These are phyloP conservation scores for Smutsia gigantea DNA, from an alignment of 2,797 vertebrate species.

Conservation along the genomic window DNA sequence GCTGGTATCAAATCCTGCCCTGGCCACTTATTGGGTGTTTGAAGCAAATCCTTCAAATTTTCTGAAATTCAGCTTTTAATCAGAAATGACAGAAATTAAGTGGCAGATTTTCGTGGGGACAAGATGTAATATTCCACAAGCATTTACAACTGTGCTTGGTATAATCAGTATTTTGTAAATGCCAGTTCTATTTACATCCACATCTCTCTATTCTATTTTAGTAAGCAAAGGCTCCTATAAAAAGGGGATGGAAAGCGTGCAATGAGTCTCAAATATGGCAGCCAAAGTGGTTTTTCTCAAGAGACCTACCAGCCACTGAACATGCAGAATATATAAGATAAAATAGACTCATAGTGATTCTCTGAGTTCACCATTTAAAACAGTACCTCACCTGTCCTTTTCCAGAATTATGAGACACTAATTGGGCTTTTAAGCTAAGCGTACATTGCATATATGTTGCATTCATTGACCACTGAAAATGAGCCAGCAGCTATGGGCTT, in stretches of 20 bases:
- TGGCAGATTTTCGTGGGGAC: background rate
- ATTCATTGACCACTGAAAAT: background rate
- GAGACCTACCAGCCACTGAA: background rate
- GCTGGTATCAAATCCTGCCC: constrained; percentile 15
- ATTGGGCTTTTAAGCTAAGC: background rate
- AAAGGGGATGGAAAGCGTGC: background rate
- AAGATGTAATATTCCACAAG: background rate
- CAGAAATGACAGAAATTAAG: constrained; percentile 30
- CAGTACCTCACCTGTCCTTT: background rate
- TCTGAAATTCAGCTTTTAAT: constrained; percentile 10
- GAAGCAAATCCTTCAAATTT: background rate
- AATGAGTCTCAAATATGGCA: background rate
- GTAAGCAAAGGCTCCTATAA: background rate
- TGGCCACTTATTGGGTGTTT: background rate
- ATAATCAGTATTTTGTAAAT: background rate
- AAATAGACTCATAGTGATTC: background rate
- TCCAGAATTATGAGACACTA: background rate
- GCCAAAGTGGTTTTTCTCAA: background rate
- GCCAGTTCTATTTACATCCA: background rate
- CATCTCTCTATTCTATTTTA: background rate
- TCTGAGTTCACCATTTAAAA: background rate
- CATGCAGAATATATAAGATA: background rate
- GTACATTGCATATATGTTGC: background rate
- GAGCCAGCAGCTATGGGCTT: background rate
- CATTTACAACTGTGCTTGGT: background rate